Conservation (phyloP, 2,888 invertebrate genomes). For the Drosophila colorata region DNA sequence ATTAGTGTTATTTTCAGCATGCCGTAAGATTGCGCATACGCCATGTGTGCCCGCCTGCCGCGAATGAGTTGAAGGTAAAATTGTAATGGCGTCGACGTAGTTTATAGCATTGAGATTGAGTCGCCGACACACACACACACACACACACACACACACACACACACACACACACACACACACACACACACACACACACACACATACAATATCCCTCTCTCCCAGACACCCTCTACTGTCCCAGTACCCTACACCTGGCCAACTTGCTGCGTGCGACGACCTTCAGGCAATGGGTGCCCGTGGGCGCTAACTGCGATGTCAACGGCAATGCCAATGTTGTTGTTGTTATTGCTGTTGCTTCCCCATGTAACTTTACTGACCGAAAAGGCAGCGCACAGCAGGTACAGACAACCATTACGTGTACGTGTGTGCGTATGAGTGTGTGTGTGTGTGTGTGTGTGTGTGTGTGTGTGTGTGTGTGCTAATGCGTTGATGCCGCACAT, state of each 20-base stretch:
- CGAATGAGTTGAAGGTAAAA: conserved; percentile 67
- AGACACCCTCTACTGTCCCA: conserved; percentile 8
- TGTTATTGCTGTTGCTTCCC: conserved; percentile 14
- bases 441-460: conserved; percentile 7
- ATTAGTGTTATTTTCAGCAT: conserved; percentile 73
- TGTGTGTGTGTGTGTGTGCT: conserved; percentile 21
- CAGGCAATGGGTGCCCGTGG: conserved; percentile 40
- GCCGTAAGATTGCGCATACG: conserved; percentile 70
- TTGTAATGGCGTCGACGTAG: conserved; percentile 61
- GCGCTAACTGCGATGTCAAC: conserved; percentile 45
- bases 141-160: conserved; percentile 13
- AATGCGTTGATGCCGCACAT: conserved; percentile 25
- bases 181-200: conserved; percentile 12
- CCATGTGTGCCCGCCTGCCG: conserved; percentile 47
- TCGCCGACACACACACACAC: conserved; percentile 29
- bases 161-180: conserved; percentile 4
- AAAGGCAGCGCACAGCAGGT: conserved; percentile 31
- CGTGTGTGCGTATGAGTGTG: background rate
- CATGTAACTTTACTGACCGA: conserved; percentile 44
- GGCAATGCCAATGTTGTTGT: conserved; percentile 25
- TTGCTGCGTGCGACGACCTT: conserved; percentile 61
- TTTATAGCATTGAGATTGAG: conserved; percentile 74
- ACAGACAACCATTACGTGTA: conserved; percentile 6
- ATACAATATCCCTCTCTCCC: background rate
- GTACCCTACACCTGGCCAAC: background rate